Evolutionary conservation across 2,797 vertebrate species (phyloP), one percentile per base, ranked within the genome.

Genomic region (Coilia nasus): DNA sequence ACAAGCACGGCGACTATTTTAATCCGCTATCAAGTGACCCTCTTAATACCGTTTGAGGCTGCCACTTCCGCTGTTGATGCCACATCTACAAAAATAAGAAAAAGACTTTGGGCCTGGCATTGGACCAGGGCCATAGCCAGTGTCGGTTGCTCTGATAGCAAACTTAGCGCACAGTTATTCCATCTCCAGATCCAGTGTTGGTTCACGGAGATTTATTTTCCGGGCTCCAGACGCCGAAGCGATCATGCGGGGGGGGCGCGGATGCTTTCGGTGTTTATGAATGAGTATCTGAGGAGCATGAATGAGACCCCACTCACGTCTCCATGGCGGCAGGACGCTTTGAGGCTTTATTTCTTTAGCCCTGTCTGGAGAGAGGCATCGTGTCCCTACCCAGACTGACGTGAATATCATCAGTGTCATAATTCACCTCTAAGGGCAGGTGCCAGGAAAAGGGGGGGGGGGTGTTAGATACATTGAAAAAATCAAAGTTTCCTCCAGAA

Each of bases 21-120:
- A 80, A 81, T 89, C 54, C 15, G 62, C 89, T 90, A 88, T 91
- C 89, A 86, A 57, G 84, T 90, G 85, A 86, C 90, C 84, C 78
- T 78, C n/a, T 56, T 85, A 85, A 87, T 87, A 88, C 88, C 82
- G 87, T 78, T 64, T 67, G 83, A 89, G 83, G 83, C 87, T 60
- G 83, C 85, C 85, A 90, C 89, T 91, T 91, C 87, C 89, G 83
- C 78, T 83, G 82, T 41, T n/a, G 46, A 87, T 78, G 80, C 83
- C 80, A 59, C 84, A 28, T 56, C 67, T 81, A 46, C 80, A 87
- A 84, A 83, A 89, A 90, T 84, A 85, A 81, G 75, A 57, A 67
- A 83, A 85, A 75, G 41, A 56, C 41, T 2, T 41, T 81, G 62
- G 28, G 25, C 28, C 50, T 81, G 75, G 54, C 78, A 23, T 82